Base-by-base conservation (phyloP, 2,888 invertebrate species). In the Lasioglossum vierecki region DNA sequence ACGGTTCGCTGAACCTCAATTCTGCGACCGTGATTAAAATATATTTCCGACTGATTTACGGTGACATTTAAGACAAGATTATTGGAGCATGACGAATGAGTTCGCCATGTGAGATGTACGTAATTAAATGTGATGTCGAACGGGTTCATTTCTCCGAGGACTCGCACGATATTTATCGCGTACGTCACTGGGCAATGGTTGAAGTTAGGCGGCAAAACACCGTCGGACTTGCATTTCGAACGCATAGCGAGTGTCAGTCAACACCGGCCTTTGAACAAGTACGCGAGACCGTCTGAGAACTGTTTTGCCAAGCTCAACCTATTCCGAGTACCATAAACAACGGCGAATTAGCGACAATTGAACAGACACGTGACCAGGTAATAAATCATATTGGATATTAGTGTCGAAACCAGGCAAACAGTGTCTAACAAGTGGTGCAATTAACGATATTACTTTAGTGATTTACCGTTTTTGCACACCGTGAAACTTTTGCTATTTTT, bases 191-290 rank as follows among this genome's bases (percentile, higher is more conserved):
- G 22, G 30, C 74, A 39, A 60, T 60, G 82, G n/a, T 53, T 71
- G 11, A 76, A 79, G 44, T 71, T 53, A 78, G 49, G 57, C 72
- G 22, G 49, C 57, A 30, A 74, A 78, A 60, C 49, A 63, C 35
- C 41, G 77, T 70, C 74, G 49, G 60, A 60, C 79, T 35, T 71
- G 76, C 66, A 76, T 80, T 84, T 85, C 77, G 79, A 63, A 4
- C 71, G 39, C 76, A 70, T 41, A 49, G 44, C 13, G 3, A 22
- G 60, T 41, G 26, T 35, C 80, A 79, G 83, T 71, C 79, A 73
- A 63, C 66, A 79, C 0, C 39, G 9, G 83, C 39, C 86, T 49
- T 83, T 60, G 80, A 80, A 77, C 80, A 68, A 78, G 57, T 18
- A 73, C 77, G 13, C 44, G 83, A 70, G 83, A 70, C 39, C 60